Evolutionary conservation across 2,797 vertebrate genomes (phyloP).

Genomic region (Numenius phaeopus): DNA sequence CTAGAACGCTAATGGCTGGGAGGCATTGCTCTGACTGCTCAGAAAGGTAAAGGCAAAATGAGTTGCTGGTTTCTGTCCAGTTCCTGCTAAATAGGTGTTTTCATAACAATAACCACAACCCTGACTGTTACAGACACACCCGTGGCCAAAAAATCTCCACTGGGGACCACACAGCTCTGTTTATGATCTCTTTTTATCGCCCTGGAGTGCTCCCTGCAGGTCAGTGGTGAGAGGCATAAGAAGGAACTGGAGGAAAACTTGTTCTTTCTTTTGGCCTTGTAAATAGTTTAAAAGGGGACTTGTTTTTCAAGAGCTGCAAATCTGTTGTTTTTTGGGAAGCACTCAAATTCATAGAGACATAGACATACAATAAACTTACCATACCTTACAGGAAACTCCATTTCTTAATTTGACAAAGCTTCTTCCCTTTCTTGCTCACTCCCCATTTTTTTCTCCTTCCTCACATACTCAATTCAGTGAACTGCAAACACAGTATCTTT

Average conservation of each 20-base stretch:
- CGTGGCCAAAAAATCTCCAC: background rate
- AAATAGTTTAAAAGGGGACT: background rate
- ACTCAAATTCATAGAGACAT: background rate
- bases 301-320: background rate
- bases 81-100: background rate
- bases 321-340: background rate
- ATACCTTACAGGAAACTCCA: background rate
- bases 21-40: background rate
- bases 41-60: background rate
- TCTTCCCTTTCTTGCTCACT: background rate
- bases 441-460: background rate
- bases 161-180: background rate
- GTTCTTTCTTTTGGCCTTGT: background rate
- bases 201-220: background rate
- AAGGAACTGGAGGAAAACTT: background rate
- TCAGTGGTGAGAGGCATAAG: background rate
- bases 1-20: background rate
- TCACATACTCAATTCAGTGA: background rate
- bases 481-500: background rate
- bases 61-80: background rate
- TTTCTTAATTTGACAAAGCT: background rate
- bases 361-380: background rate
- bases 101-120: background rate
- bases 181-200: background rate
- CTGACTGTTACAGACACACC: background rate